Evolutionary conservation across 2,113 vertebrate species (phyloP).

Genomic region (Indicator indicator): DNA sequence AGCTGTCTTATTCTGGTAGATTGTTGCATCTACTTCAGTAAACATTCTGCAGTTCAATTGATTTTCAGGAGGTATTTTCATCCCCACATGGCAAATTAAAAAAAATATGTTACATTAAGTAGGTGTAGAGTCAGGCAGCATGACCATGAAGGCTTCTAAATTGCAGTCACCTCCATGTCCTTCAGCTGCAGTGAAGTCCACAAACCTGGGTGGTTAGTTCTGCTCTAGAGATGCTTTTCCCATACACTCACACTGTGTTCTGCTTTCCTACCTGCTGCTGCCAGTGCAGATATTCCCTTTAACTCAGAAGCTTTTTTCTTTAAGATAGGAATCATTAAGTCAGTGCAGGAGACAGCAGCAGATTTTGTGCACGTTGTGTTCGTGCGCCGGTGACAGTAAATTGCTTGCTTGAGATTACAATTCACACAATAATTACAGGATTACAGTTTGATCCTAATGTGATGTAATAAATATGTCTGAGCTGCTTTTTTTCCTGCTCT

Average conservation of each 20-base stretch:
- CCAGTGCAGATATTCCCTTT: not conserved
- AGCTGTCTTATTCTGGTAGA: not conserved
- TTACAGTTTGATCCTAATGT: not conserved
- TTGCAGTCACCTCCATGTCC: conserved; percentile 4
- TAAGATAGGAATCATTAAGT: not conserved
- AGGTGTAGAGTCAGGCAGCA: not conserved
- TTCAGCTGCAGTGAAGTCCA: not conserved
- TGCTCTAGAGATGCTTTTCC: not conserved
- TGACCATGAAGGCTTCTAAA: not conserved
- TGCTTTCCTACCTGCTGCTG: not conserved
- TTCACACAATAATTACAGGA: conserved; percentile 8
- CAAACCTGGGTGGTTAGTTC: not conserved
- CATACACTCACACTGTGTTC: not conserved
- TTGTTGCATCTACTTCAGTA: not conserved
- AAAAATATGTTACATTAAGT: not conserved
- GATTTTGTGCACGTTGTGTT: not conserved
- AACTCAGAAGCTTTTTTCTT: not conserved
- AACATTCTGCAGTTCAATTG: not conserved
- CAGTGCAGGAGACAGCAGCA: not conserved
- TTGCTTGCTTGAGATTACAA: not conserved
- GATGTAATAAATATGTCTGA: not conserved
- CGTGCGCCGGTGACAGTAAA: conserved; percentile 7
- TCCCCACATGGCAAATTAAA: not conserved
- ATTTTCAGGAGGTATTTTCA: conserved; percentile 14
- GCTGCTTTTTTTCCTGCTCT: not conserved